Conservation (phyloP, 64 coral and sea anemone genomes). For the Pocillopora damicornis region DNA sequence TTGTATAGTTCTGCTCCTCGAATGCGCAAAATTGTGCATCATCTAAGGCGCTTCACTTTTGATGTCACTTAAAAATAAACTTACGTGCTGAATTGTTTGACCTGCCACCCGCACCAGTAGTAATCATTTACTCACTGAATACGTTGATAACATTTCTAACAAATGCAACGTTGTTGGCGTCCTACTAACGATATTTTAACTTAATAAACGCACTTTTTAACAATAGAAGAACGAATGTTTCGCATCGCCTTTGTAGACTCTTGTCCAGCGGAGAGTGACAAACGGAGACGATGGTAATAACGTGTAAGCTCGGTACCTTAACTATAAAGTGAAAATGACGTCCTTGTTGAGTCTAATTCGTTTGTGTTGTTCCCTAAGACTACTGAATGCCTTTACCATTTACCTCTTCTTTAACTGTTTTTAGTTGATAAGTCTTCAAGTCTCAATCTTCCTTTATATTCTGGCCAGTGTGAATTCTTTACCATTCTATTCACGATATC, state of each 20-base stretch:
- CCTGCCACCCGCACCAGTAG: constrained; percentile 7
- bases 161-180: neutral
- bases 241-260: neutral
- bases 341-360: no score
- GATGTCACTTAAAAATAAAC: neutral
- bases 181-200: neutral
- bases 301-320: neutral
- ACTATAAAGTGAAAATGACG: no score
- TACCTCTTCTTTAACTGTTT: no score
- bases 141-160: neutral
- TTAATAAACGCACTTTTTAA: neutral
- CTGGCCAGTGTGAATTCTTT: no score
- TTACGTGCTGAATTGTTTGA: constrained; percentile 20
- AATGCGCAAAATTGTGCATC: neutral
- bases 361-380: no score
- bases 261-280: no score
- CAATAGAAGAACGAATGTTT: neutral
- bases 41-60: neutral
- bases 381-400: no score
- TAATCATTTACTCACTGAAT: neutral
- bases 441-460: no score
- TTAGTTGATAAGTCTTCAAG: no score
- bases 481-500: no score
- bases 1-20: neutral
- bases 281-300: neutral